A percentile compares a stretch with the other conserved stretches of the same genome.
Evolutionary conservation across 1,140 invertebrate species (phyloP).

Genomic region (Eriosoma lanigerum): DNA sequence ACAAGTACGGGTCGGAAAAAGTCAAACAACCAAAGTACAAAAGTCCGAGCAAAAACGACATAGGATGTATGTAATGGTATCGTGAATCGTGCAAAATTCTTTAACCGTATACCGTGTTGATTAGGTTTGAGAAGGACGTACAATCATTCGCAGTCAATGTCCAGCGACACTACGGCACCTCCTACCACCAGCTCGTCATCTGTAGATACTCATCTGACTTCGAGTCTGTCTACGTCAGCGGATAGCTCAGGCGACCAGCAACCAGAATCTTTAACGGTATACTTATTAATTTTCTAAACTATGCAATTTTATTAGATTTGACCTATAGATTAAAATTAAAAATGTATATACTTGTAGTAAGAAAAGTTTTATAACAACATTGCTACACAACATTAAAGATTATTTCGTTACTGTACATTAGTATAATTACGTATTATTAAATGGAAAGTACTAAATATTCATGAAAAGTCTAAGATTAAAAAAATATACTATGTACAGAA

Average conservation of each 20-base stretch:
- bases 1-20: not conserved
- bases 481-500: too few species aligned
- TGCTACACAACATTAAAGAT: too few species aligned
- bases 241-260: not conserved
- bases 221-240: slow-evolving; percentile 18
- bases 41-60: not conserved
- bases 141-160: slow-evolving; percentile 10
- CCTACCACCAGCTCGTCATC: slow-evolving; percentile 32
- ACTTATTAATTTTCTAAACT: too few species aligned
- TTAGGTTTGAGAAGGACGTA: not conserved
- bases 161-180: slow-evolving; percentile 28
- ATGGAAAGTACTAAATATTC: too few species aligned
- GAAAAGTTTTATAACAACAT: too few species aligned
- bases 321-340: too few species aligned
- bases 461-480: too few species aligned
- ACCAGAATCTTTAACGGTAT: not conserved
- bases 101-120: not conserved
- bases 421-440: too few species aligned
- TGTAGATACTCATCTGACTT: slow-evolving; percentile 19
- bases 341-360: too few species aligned
- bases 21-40: slow-evolving; percentile 1
- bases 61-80: too few species aligned
- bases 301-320: too few species aligned
- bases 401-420: too few species aligned
- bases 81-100: not conserved